Conservation (phyloP, 35 echinoderm and acorn worm species). For the Patiria miniata region DNA sequence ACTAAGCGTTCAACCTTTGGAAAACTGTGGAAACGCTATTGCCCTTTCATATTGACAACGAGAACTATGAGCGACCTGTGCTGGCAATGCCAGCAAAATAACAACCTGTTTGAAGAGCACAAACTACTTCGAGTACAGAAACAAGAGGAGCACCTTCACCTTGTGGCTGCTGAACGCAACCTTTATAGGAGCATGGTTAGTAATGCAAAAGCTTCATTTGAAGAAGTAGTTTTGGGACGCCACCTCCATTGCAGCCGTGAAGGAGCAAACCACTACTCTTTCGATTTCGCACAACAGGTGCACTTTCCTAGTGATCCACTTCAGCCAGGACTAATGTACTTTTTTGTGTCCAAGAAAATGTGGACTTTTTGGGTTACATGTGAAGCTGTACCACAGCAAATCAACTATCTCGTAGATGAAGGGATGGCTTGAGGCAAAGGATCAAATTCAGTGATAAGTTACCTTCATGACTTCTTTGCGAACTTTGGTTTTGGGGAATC, state of each 20-base stretch:
- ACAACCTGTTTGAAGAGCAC: background rate
- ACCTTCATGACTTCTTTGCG: constrained; percentile 60
- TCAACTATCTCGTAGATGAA: constrained; percentile 68
- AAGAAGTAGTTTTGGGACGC: constrained; percentile 28
- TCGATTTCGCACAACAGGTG: constrained; percentile 76
- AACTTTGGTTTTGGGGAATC: constrained; percentile 58
- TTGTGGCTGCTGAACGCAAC: constrained; percentile 28
- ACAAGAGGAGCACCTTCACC: constrained; percentile 48
- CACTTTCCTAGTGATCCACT: constrained; percentile 29
- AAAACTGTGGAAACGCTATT: constrained; percentile 39
- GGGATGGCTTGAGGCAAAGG: constrained; percentile 44
- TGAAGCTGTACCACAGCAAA: constrained; percentile 45
- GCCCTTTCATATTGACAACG: constrained; percentile 45
- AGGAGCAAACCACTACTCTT: constrained; percentile 60
- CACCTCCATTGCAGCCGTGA: constrained; percentile 36
- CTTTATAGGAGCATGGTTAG: constrained; percentile 27
- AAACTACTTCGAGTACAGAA: constrained; percentile 1
- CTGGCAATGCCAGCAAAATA: constrained; percentile 55
- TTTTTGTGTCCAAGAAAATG: constrained; percentile 44
- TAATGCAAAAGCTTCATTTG: constrained; percentile 17
- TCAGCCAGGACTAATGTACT: constrained; percentile 49
- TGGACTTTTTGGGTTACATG: constrained; percentile 49
- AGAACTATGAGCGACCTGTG: constrained; percentile 57
- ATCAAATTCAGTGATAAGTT: constrained; percentile 63
- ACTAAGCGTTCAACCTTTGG: constrained; percentile 22